Evolutionary conservation across 2,113 vertebrate species (phyloP).

Genomic region (Rhinolophus ferrumequinum): DNA sequence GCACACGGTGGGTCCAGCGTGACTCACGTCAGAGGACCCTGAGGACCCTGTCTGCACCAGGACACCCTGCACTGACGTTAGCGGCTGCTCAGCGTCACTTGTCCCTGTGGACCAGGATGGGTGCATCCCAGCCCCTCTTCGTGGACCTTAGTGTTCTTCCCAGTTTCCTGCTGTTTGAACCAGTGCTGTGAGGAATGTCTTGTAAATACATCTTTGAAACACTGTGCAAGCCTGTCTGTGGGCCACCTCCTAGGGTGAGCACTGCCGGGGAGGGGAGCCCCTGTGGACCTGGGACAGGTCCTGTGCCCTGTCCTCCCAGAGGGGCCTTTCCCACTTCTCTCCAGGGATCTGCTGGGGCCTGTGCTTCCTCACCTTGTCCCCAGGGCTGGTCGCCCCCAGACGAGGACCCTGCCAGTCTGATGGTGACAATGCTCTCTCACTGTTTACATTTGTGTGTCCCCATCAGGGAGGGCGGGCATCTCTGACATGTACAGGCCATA

Average conservation of each 20-base stretch:
- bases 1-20: background rate
- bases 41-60: background rate
- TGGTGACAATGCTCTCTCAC: background rate
- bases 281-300: background rate
- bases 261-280: background rate
- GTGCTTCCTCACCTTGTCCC: background rate
- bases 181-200: background rate
- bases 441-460: background rate
- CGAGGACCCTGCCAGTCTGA: background rate
- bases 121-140: background rate
- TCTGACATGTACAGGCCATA: background rate
- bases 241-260: background rate
- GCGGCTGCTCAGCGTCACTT: background rate
- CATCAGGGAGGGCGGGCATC: background rate
- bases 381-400: background rate
- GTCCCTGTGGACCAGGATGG: background rate
- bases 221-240: background rate
- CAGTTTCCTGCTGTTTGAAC: background rate
- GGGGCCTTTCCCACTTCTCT: background rate
- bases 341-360: background rate
- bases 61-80: background rate
- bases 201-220: background rate
- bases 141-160: background rate
- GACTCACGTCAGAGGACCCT: background rate
- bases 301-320: background rate